Evolutionary conservation across 2,888 invertebrate species (phyloP).

Genomic region (Chrysomela aeneicollis): DNA sequence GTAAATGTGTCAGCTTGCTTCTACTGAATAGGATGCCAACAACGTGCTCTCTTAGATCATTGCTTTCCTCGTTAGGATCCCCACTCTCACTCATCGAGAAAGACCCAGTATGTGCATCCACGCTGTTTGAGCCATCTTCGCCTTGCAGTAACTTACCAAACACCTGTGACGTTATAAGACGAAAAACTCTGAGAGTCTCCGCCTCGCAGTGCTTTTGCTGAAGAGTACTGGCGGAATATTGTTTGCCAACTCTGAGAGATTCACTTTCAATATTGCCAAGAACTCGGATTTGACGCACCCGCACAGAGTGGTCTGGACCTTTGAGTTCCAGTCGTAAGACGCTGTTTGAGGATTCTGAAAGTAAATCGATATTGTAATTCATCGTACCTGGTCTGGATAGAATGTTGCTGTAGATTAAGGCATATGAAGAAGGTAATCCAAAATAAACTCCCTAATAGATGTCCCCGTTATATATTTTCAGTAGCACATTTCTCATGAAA

Average conservation of each 20-base stretch:
- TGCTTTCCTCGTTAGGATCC: conserved; percentile 63
- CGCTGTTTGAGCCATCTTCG: conserved; percentile 61
- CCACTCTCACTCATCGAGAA: conserved; percentile 54
- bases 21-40: conserved; percentile 95
- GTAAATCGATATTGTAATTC: background rate
- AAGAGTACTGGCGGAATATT: conserved; percentile 68
- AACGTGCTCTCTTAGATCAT: conserved; percentile 87
- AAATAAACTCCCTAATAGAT: too few species aligned
- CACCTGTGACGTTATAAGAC: conserved; percentile 90
- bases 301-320: conserved; percentile 89
- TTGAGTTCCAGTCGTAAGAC: conserved; percentile 84
- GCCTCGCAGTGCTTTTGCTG: conserved; percentile 89
- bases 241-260: conserved; percentile 63
- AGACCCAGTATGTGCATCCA: conserved; percentile 47
- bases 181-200: conserved; percentile 91
- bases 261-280: conserved; percentile 71
- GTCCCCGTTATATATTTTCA: too few species aligned
- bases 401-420: too few species aligned
- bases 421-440: too few species aligned
- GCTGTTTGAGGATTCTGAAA: conserved; percentile 58
- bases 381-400: too few species aligned
- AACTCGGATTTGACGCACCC: conserved; percentile 84
- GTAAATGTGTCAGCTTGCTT: conserved; percentile 90
- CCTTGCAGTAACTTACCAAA: conserved; percentile 85
- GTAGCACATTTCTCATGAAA: too few species aligned